These are phyloP conservation scores for Limonius californicus DNA, from an alignment of 1,140 invertebrate genomes.

Conservation along the genomic window DNA sequence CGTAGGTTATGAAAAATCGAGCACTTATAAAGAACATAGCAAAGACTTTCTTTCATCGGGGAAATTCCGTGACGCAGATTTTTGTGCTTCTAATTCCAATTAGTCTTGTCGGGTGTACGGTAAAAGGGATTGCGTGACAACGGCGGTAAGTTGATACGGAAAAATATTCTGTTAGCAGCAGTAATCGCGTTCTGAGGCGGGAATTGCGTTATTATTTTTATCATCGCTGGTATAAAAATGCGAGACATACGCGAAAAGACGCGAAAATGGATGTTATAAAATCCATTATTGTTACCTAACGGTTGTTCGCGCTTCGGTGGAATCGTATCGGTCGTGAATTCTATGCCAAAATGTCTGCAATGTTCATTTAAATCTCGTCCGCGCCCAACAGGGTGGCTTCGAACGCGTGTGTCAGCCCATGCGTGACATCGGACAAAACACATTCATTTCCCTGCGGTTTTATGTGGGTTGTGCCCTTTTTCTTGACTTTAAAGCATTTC, in stretches of 20 bases:
- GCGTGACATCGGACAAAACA: conserved; percentile 12
- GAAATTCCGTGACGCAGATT: too few relatives aligned
- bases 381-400: conserved; percentile 1
- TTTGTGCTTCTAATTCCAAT: too few relatives aligned
- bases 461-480: neutral
- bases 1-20: too few relatives aligned
- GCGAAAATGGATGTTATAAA: neutral
- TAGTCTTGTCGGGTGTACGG: too few relatives aligned
- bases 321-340: neutral
- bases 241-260: neutral
- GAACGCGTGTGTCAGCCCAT: conserved; percentile 6
- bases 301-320: neutral
- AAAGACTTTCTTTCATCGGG: too few relatives aligned
- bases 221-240: neutral
- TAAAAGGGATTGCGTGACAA: too few relatives aligned
- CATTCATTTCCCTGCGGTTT: conserved; percentile 11
- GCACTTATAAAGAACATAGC: too few relatives aligned
- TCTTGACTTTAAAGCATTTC: conserved; percentile 9
- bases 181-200: neutral
- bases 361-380: conserved; percentile 7
- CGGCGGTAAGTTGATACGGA: too few relatives aligned
- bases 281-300: conserved; percentile 7
- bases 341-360: conserved; percentile 5
- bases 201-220: neutral
- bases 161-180: too few relatives aligned